Conservation (phyloP, 2,113 vertebrate genomes). For the Bucco capensis region DNA sequence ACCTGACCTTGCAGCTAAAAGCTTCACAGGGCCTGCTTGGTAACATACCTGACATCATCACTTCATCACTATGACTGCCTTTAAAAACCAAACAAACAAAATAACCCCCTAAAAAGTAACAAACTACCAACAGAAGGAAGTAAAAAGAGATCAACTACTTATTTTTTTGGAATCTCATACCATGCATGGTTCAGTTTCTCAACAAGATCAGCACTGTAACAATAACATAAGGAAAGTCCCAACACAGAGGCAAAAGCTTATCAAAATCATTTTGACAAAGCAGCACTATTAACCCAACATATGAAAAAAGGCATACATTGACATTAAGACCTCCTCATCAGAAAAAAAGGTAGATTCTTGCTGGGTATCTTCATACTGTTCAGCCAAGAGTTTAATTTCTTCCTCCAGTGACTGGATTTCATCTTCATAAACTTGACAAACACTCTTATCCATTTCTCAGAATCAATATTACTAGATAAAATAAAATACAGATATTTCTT, state of each 20-base stretch:
- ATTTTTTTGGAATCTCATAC: background rate
- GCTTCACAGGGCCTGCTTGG: background rate
- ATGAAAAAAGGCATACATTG: constrained; percentile 57
- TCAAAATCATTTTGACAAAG: background rate
- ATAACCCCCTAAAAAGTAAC: background rate
- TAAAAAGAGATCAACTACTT: background rate
- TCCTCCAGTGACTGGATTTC: constrained; percentile 73
- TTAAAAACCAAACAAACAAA: background rate
- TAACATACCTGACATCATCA: background rate
- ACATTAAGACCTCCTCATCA: constrained; percentile 35
- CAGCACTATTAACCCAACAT: background rate
- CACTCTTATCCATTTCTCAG: constrained; percentile 8
- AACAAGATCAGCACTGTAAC: background rate
- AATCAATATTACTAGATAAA: background rate
- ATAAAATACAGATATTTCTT: background rate
- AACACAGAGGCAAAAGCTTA: background rate
- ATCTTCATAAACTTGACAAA: constrained; percentile 58
- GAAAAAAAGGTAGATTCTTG: constrained; percentile 47
- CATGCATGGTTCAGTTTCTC: background rate
- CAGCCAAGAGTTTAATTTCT: constrained; percentile 70
- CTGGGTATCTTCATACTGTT: constrained; percentile 41
- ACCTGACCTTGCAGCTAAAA: background rate
- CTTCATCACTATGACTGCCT: background rate
- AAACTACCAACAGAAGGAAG: background rate
- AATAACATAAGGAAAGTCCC: background rate